Evolutionary conservation across 2,113 vertebrate genomes (phyloP).

Genomic region (Eira barbara): DNA sequence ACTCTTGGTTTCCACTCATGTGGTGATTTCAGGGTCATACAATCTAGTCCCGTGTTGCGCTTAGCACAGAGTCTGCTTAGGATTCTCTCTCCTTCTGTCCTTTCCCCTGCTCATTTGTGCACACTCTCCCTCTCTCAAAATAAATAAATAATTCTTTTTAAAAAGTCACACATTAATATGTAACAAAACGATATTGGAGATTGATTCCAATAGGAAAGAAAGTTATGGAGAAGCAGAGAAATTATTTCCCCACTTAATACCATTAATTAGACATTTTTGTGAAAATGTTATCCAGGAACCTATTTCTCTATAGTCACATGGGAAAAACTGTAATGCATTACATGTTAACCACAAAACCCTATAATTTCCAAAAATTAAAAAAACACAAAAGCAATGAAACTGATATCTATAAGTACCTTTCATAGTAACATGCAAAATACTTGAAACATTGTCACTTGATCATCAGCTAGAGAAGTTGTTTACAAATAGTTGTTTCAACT

Average conservation of each 20-base stretch:
- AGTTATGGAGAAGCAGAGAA: neutral
- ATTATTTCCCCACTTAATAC: neutral
- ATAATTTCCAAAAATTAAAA: neutral
- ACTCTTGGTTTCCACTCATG: neutral
- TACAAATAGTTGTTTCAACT: neutral
- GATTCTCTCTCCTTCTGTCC: neutral
- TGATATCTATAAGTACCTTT: neutral
- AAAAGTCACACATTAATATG: neutral
- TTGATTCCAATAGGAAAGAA: neutral
- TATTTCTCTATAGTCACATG: neutral
- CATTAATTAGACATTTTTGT: neutral
- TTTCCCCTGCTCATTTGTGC: neutral
- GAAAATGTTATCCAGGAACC: neutral
- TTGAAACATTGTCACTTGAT: neutral
- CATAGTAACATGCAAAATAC: neutral
- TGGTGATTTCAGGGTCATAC: neutral
- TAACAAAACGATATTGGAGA: neutral
- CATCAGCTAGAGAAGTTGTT: neutral
- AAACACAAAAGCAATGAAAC: slow-evolving; percentile 2
- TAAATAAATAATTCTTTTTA: neutral
- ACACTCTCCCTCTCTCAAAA: neutral
- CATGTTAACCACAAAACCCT: neutral
- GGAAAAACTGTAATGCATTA: neutral
- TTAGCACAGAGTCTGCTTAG: neutral
- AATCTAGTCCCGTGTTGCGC: neutral